Conservation (phyloP, 2,113 vertebrate genomes). For the Rhinogobius similis region DNA sequence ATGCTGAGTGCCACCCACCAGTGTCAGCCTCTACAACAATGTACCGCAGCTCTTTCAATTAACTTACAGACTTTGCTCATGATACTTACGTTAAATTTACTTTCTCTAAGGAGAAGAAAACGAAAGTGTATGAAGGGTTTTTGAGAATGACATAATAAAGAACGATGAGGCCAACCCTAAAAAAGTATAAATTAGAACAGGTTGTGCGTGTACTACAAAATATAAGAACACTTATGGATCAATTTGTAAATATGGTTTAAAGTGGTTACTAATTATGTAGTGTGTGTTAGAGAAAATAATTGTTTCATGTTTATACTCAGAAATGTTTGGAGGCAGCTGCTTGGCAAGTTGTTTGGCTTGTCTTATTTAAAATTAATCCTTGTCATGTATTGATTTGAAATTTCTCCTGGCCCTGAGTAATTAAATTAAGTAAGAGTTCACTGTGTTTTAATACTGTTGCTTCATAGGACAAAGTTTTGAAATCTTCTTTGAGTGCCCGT, state of each 20-base stretch:
- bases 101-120: background rate
- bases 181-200: too few relatives aligned
- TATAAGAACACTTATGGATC: too few relatives aligned
- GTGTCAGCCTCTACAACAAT: constrained; percentile 26
- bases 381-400: background rate
- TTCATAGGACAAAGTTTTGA: background rate
- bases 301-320: too few relatives aligned
- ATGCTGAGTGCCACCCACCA: constrained; percentile 47
- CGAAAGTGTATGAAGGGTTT: too few relatives aligned
- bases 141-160: too few relatives aligned
- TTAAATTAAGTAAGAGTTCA: background rate
- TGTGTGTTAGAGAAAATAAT: too few relatives aligned
- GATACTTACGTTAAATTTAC: background rate
- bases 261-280: too few relatives aligned
- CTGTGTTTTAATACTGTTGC: background rate
- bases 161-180: too few relatives aligned
- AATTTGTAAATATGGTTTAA: too few relatives aligned
- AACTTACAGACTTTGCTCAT: background rate
- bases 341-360: background rate
- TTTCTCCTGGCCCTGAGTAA: background rate
- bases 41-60: constrained; percentile 14
- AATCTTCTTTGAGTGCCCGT: background rate
- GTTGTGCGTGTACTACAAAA: too few relatives aligned
- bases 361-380: background rate
- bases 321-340: too few relatives aligned